A percentile compares a stretch with the other conserved stretches of the same genome.
Evolutionary conservation across 2,888 invertebrate genomes (phyloP).

Genomic region (Eristalis pertinax): DNA sequence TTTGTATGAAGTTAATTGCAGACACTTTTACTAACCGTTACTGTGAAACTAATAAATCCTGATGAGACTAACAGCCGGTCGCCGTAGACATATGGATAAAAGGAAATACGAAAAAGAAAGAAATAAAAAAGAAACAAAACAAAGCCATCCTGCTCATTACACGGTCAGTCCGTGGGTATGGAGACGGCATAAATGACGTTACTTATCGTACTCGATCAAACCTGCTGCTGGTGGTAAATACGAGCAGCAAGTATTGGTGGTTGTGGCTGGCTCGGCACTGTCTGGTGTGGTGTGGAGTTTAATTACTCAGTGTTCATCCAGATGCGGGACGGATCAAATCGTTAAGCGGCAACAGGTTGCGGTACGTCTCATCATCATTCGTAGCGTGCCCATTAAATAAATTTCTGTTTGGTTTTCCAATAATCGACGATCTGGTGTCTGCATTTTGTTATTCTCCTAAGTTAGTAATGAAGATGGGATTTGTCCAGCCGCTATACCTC

Average conservation of each 20-base stretch:
- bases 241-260: conserved; percentile 60
- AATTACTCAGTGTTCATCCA: conserved; percentile 71
- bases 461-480: conserved; percentile 25
- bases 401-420: conserved; percentile 35
- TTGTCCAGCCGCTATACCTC: conserved; percentile 25
- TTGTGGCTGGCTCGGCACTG: conserved; percentile 60
- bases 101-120: not conserved
- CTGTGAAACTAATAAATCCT: conserved; percentile 30
- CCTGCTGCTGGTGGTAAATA: conserved; percentile 64
- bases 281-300: conserved; percentile 69
- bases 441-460: conserved; percentile 10
- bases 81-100: conserved; percentile 18
- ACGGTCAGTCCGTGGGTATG: conserved; percentile 46
- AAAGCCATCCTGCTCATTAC: conserved; percentile 23
- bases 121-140: conserved; percentile 25
- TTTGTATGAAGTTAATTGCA: not conserved
- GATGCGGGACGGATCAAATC: conserved; percentile 68
- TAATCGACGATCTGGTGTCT: conserved; percentile 18
- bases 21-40: conserved; percentile 6
- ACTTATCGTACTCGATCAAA: conserved; percentile 68
- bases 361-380: conserved; percentile 28
- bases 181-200: conserved; percentile 56
- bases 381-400: conserved; percentile 37
- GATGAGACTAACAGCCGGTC: conserved; percentile 31
- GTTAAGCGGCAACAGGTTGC: conserved; percentile 59